phyloP scores from a whole-genome alignment of 2,888 invertebrate species.

The Leptinotarsa rubiginosa region DNA sequence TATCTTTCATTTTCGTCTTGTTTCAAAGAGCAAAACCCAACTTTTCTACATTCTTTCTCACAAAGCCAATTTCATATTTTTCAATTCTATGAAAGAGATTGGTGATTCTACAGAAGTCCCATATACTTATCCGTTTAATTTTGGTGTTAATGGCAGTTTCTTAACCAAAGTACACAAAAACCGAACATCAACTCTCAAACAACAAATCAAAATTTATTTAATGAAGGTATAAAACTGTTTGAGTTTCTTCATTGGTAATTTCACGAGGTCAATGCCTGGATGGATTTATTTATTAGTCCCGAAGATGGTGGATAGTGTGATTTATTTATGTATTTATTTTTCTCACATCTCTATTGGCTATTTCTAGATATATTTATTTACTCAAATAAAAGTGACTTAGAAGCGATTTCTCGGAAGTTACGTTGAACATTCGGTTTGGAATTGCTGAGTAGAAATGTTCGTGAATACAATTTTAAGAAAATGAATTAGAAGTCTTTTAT shows the following conservation, averaged over 20 bases:
- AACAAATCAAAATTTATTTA: constrained; percentile 21
- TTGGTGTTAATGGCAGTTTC: not conserved
- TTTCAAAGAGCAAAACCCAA: not conserved
- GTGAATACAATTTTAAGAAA: not conserved
- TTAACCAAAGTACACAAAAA: constrained; percentile 4
- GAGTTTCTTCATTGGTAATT: constrained; percentile 26
- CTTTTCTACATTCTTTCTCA: not conserved
- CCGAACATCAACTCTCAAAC: constrained; percentile 11
- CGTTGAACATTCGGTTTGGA: not conserved
- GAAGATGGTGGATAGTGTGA: constrained; percentile 32
- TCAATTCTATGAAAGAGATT: not conserved
- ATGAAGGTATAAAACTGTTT: constrained; percentile 33
- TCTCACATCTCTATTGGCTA: constrained; percentile 30
- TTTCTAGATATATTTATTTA: constrained; percentile 32
- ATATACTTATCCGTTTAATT: constrained; percentile 7
- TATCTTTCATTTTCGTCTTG: no score
- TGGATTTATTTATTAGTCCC: constrained; percentile 32
- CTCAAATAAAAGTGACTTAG: constrained; percentile 16
- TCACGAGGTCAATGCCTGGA: constrained; percentile 35
- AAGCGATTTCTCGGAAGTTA: constrained; percentile 4
- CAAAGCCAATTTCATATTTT: not conserved
- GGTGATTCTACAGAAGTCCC: not conserved
- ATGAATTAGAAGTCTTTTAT: not conserved
- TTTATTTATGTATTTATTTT: constrained; percentile 34
- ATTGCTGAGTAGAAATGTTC: not conserved